These are phyloP conservation scores for Oithona nana DNA, from an alignment of 2,888 invertebrate genomes.

Conservation along the genomic window DNA sequence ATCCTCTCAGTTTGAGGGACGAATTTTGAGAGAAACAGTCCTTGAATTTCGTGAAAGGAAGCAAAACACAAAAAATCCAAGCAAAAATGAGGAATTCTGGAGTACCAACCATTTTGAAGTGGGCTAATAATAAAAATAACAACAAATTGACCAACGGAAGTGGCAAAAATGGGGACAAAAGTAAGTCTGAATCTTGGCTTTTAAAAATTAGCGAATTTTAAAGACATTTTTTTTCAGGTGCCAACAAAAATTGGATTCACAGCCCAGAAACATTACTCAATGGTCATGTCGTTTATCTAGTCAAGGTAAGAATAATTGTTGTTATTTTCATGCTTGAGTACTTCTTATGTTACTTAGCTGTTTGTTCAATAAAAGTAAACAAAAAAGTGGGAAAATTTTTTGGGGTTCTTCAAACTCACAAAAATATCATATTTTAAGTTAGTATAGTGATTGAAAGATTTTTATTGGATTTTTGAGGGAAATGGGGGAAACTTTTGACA, in stretches of 20 bases:
- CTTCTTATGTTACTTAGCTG: no score
- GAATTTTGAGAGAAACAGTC: neutral
- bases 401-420: no score
- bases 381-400: no score
- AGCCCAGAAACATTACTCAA: constrained; percentile 77
- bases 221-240: constrained; percentile 23
- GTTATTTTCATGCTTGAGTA: no score
- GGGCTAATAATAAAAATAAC: constrained; percentile 36
- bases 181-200: neutral
- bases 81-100: constrained; percentile 36
- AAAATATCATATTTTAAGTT: no score
- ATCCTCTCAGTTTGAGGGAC: neutral
- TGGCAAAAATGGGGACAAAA: neutral
- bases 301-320: constrained; percentile 46
- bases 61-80: neutral
- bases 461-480: no score
- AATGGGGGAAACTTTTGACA: no score
- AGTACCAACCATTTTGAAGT: constrained; percentile 37
- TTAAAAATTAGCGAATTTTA: neutral
- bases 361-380: no score
- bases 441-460: no score
- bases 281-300: constrained; percentile 90
- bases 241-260: constrained; percentile 64
- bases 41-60: no score
- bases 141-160: constrained; percentile 21